Percentiles rank a stretch among this genome's conserved stretches.
Conservation (phyloP, 2,113 vertebrate genomes). For the Choloepus hoffmanni region DNA sequence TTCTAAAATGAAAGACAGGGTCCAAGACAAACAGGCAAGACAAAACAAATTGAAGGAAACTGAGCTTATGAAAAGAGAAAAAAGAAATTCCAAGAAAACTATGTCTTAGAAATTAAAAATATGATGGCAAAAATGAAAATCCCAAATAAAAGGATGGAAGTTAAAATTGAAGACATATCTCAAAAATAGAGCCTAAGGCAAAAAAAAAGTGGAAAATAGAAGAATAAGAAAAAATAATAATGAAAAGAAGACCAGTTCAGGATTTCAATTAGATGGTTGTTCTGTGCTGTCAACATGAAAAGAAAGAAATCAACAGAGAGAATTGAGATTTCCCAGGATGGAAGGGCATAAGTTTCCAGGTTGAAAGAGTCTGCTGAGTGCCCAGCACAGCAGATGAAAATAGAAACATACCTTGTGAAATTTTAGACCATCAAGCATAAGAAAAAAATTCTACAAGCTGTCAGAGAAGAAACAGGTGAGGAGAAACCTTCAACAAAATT, state of each 20-base stretch:
- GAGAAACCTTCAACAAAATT: background rate
- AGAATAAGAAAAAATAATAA: background rate
- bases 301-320: background rate
- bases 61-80: background rate
- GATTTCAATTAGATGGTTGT: background rate
- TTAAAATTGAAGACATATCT: background rate
- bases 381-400: background rate
- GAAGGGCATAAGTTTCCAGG: background rate
- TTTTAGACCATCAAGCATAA: background rate
- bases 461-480: background rate
- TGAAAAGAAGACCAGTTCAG: background rate
- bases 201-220: background rate
- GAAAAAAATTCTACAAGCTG: background rate
- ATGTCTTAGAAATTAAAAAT: slow-evolving; percentile 28
- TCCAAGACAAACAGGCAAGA: background rate
- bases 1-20: background rate
- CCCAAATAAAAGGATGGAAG: background rate
- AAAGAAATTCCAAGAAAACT: background rate
- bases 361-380: background rate
- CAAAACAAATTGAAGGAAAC: background rate
- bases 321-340: background rate
- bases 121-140: background rate
- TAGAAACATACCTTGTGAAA: background rate
- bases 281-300: background rate
- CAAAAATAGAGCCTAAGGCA: background rate